A percentile compares a stretch with the other conserved stretches of the same genome.
Conservation (phyloP, 2,113 vertebrate genomes). For the Electrona antarctica region DNA sequence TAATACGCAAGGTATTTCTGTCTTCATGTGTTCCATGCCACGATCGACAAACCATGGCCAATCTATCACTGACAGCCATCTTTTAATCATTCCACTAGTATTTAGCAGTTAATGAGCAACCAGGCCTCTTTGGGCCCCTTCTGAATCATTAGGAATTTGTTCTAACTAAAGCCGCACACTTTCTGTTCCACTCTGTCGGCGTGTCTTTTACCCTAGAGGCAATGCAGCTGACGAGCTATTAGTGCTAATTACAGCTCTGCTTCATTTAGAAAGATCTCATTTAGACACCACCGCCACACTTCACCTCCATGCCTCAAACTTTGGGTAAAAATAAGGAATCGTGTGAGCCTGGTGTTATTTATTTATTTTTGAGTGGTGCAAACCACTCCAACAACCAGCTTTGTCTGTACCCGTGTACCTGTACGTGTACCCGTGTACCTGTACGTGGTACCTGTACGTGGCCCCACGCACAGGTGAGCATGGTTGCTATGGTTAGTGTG, state of each 20-base stretch:
- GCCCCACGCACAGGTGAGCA: no score
- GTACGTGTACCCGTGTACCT: no score
- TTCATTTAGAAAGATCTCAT: constrained; percentile 76
- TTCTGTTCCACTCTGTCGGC: constrained; percentile 52
- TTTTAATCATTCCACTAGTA: constrained; percentile 58
- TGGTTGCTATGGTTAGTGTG: no score
- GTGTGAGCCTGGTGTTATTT: constrained; percentile 30
- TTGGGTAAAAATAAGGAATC: constrained; percentile 45
- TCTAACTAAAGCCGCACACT: constrained; percentile 60
- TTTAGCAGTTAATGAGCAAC: constrained; percentile 56
- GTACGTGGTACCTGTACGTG: no score
- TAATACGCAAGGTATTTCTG: not conserved
- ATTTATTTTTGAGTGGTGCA: no score
- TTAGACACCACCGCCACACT: constrained; percentile 58
- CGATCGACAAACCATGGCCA: constrained; percentile 27
- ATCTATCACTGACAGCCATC: constrained; percentile 38
- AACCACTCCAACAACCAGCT: no score
- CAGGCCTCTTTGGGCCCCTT: constrained; percentile 40
- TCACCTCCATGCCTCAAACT: constrained; percentile 63
- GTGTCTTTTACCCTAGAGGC: constrained; percentile 66
- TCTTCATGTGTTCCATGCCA: constrained; percentile 13
- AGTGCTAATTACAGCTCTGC: constrained; percentile 77
- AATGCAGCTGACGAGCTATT: constrained; percentile 69
- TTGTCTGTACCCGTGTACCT: no score
- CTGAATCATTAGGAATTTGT: constrained; percentile 65